A percentile compares a stretch with the other conserved stretches of the same genome.
phyloP scores from a whole-genome alignment of 2,888 invertebrate species.

The Abrostola triplasia region DNA sequence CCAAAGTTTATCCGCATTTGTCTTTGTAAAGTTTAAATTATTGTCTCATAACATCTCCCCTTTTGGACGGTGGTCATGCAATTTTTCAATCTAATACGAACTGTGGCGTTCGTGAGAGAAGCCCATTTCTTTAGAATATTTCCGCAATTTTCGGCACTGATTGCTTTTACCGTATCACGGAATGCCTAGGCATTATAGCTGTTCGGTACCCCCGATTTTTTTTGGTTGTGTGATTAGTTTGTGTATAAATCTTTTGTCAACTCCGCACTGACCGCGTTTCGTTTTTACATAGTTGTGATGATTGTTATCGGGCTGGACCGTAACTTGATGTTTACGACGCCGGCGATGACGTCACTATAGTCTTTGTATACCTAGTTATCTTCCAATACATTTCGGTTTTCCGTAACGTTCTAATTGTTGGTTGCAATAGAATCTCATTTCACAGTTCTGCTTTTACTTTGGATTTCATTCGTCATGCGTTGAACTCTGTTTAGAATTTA shows the following conservation, averaged over 20 bases:
- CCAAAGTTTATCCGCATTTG: slow-evolving; percentile 41
- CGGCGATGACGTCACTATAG: slow-evolving; percentile 1
- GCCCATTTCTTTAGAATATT: slow-evolving; percentile 53
- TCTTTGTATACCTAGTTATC: background rate
- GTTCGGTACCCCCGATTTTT: slow-evolving; percentile 38
- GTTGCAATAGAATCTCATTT: no score
- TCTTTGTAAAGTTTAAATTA: slow-evolving; percentile 52
- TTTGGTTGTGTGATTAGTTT: slow-evolving; percentile 21
- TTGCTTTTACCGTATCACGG: slow-evolving; percentile 49
- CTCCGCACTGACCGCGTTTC: slow-evolving; percentile 8
- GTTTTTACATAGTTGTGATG: slow-evolving; percentile 6
- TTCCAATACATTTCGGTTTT: background rate
- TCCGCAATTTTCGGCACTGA: slow-evolving; percentile 42
- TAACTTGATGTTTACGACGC: slow-evolving; percentile 8
- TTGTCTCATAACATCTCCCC: slow-evolving; percentile 58
- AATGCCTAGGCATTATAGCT: slow-evolving; percentile 22
- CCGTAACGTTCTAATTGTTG: no score
- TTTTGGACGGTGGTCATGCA: slow-evolving; percentile 70
- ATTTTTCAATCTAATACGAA: slow-evolving; percentile 83
- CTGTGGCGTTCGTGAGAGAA: slow-evolving; percentile 59
- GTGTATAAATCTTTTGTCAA: slow-evolving; percentile 2
- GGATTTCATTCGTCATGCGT: no score
- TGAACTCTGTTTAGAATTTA: no score
- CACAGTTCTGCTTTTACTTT: no score
- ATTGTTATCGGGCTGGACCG: slow-evolving; percentile 8